A percentile compares a stretch with the other conserved stretches of the same genome.
These are phyloP conservation scores for Cepaea nemoralis DNA, from an alignment of 1,140 invertebrate genomes.

Conservation along the genomic window DNA sequence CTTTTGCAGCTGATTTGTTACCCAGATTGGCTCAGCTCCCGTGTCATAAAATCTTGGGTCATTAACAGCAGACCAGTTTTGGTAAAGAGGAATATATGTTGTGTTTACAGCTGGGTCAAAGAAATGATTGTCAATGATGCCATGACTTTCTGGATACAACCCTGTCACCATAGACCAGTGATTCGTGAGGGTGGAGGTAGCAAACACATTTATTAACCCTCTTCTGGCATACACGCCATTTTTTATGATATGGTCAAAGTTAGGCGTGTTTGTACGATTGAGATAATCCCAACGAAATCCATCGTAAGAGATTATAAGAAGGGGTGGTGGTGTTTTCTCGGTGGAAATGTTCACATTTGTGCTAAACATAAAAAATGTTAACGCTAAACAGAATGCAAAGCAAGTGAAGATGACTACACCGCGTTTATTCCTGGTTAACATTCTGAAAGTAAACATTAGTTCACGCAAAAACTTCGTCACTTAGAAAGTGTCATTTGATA, in stretches of 20 bases:
- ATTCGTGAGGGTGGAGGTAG: slow-evolving; percentile 85
- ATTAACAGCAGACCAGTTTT: slow-evolving; percentile 13
- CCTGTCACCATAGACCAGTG: slow-evolving; percentile 85
- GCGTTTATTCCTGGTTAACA: no score
- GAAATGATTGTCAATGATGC: slow-evolving; percentile 80
- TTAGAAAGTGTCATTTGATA: no score
- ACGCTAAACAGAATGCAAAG: no score
- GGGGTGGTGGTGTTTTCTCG: no score
- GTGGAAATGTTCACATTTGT: no score
- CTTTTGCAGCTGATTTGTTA: slow-evolving; percentile 35
- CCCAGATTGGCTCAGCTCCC: slow-evolving; percentile 25
- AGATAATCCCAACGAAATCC: slow-evolving; percentile 72
- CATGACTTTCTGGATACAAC: slow-evolving; percentile 81
- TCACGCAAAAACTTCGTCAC: no score
- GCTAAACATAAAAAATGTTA: no score
- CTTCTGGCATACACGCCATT: slow-evolving; percentile 61
- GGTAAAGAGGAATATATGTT: slow-evolving; percentile 56
- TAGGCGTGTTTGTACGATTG: slow-evolving; percentile 54
- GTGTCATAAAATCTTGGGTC: slow-evolving; percentile 34
- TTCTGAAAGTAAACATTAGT: no score
- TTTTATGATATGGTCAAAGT: slow-evolving; percentile 66
- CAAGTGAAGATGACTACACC: no score
- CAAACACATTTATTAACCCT: slow-evolving; percentile 75
- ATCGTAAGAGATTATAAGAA: slow-evolving; percentile 69
- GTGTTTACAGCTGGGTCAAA: slow-evolving; percentile 76